Percentiles rank a stretch among this genome's conserved stretches.
Evolutionary conservation across 2,797 vertebrate species (phyloP).

Genomic region (Semotilus atromaculatus): DNA sequence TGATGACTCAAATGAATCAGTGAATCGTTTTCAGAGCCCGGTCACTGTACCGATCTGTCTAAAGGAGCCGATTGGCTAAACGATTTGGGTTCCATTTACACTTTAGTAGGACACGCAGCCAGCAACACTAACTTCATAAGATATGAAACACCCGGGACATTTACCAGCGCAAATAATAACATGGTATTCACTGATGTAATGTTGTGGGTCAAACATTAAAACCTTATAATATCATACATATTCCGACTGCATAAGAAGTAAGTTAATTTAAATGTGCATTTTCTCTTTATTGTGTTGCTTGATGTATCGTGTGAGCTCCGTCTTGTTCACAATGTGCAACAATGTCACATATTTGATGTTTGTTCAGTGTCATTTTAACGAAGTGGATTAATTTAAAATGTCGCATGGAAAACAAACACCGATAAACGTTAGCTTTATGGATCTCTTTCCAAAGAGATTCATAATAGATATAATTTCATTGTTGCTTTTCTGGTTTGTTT

Average conservation of each 20-base stretch:
- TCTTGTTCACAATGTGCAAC: neutral
- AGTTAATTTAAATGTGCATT: neutral
- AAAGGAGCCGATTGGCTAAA: neutral
- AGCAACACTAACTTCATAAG: slow-evolving; percentile 3
- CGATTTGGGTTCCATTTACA: neutral
- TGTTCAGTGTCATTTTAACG: neutral
- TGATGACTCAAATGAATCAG: neutral
- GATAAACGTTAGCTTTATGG: neutral
- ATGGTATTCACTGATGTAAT: neutral
- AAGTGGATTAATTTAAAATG: neutral
- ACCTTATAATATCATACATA: neutral
- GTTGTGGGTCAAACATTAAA: neutral
- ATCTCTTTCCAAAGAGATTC: neutral
- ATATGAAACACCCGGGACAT: neutral
- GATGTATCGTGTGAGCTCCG: neutral
- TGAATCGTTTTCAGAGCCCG: neutral
- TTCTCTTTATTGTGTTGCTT: neutral
- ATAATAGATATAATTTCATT: neutral
- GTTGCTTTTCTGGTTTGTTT: neutral
- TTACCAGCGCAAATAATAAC: neutral
- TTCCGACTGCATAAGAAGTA: neutral
- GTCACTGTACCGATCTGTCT: neutral
- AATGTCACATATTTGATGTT: neutral
- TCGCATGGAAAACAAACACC: neutral
- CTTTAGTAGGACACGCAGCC: neutral